Evolutionary conservation across 2,797 vertebrate species (phyloP), one percentile per base, ranked within the genome.

Genomic region (Phoebastria nigripes): DNA sequence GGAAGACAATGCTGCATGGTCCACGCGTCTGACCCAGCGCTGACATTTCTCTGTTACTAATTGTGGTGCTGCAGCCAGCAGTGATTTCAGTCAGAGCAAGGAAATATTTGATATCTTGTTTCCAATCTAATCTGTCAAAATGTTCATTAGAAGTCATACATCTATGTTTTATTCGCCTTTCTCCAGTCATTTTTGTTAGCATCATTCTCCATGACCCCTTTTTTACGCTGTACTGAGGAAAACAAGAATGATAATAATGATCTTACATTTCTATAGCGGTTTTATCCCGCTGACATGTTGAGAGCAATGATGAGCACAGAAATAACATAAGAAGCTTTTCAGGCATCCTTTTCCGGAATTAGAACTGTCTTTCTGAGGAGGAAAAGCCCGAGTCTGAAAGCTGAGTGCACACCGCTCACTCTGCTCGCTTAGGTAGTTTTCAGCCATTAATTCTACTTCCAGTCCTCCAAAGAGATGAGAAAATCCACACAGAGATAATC

Each of bases 221-320:
- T 93, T 92, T 62, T 62, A 70, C 56, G 90, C 44, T 44, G 25
- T 18, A 39, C 61, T 52, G 82, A 96, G n/a, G 73, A 95, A 95
- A 95, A 95, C 88, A 95, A 69, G 93, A 90, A 95, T 55, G 83
- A 90, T 93, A 89, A 88, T 80, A 96, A 96, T 51, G 85, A 90
- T 86, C 37, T 90, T 85, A 83, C 62, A 74, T 89, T 95, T 93
- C 76, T 93, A 24, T 39, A 90, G 66, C 14, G 28, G 31, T 89
- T 96, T 97, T 96, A 96, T 97, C 87, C 83, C 11, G 5, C 66
- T 96, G 96, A 95, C 94, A 93, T 21, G 61, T 82, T 74, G 84
- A 94, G 71, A 94, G 93, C 79, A 94, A 71, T 62, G 90, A 94
- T 44, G 69, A 95, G 89, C 86, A 84, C 63, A 72, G 79, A 94